phyloP scores from a whole-genome alignment of 2,797 vertebrate species.

The Tenualosa thibaudeaui region DNA sequence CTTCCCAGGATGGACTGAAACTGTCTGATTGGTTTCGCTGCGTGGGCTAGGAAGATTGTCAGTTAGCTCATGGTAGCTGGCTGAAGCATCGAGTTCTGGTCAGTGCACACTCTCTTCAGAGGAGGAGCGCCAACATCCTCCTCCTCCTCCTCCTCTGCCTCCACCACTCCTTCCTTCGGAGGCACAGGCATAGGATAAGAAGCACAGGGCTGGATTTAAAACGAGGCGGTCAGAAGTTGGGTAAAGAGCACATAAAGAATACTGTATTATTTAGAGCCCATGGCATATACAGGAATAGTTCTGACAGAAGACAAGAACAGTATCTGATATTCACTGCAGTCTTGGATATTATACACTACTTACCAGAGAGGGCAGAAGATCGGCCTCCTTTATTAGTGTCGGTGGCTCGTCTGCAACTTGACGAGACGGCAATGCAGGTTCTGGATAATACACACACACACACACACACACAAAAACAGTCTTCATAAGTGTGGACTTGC shows the following conservation, averaged over 20 bases:
- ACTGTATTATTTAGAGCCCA: background rate
- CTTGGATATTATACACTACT: conserved; percentile 27
- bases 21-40: background rate
- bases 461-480: background rate
- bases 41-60: conserved; percentile 30
- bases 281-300: background rate
- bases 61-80: conserved; percentile 77
- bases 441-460: conserved; percentile 58
- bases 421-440: conserved; percentile 77
- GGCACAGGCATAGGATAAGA: background rate
- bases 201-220: background rate
- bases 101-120: conserved; percentile 83
- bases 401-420: conserved; percentile 87
- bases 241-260: conserved; percentile 9
- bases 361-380: conserved; percentile 81
- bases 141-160: conserved; percentile 72
- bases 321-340: background rate
- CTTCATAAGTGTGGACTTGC: background rate
- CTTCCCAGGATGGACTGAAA: conserved; percentile 32
- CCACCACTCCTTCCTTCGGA: conserved; percentile 46
- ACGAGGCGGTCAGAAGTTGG: background rate
- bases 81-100: conserved; percentile 75
- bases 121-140: conserved; percentile 78
- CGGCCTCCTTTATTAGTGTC: conserved; percentile 84
- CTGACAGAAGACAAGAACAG: background rate